Conservation (phyloP, 64 coral and sea anemone species). For the Montipora capricornis region DNA sequence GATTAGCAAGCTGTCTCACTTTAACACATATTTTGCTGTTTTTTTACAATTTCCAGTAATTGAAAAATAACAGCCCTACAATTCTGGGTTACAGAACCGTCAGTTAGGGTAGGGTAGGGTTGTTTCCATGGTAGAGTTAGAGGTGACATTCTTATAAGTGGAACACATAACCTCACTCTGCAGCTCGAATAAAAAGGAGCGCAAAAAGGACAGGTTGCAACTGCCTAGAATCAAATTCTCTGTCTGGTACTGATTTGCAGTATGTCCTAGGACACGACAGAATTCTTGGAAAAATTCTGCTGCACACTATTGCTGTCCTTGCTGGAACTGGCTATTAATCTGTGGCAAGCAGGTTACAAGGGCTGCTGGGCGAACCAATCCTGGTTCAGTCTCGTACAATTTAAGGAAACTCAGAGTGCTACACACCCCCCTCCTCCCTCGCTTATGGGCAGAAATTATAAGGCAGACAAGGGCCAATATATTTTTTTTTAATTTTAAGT, state of each 20-base stretch:
- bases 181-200: constrained; percentile 13
- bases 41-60: neutral
- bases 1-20: neutral
- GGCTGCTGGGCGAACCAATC: constrained; percentile 22
- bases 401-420: constrained; percentile 11
- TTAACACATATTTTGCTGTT: neutral
- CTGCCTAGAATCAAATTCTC: neutral
- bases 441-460: too few species aligned
- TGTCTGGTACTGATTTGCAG: neutral
- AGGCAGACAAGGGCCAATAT: too few species aligned
- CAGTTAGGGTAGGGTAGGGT: neutral
- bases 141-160: too few species aligned
- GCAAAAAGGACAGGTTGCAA: constrained; percentile 17
- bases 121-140: too few species aligned
- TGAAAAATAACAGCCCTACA: neutral
- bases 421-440: neutral
- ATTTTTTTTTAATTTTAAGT: too few species aligned
- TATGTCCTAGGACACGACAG: neutral
- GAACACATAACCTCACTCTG: constrained; percentile 35
- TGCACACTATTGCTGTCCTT: constrained; percentile 50
- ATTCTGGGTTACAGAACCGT: neutral
- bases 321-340: constrained; percentile 10
- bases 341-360: constrained; percentile 6
- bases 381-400: constrained; percentile 32
- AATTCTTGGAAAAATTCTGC: constrained; percentile 42